Evolutionary conservation across 2,888 invertebrate species (phyloP).

Genomic region (Timandra comae): DNA sequence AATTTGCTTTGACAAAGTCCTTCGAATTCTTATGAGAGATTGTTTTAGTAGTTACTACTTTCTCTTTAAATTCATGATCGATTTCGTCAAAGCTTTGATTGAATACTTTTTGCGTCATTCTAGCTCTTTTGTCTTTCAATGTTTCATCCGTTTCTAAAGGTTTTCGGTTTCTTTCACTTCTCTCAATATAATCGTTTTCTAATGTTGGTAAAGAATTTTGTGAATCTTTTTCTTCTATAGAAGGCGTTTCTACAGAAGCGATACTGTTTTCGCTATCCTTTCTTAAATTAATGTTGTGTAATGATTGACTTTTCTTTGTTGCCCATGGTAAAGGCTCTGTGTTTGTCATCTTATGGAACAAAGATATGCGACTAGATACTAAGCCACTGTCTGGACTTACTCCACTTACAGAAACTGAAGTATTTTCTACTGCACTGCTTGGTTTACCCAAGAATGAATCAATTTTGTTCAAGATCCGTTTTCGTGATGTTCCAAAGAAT

Average conservation of each 20-base stretch:
- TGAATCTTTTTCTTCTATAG: constrained; percentile 12
- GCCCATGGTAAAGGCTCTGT: constrained; percentile 47
- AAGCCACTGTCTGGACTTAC: constrained; percentile 56
- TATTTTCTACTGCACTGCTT: constrained; percentile 30
- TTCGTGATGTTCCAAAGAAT: constrained; percentile 68
- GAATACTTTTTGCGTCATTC: constrained; percentile 29
- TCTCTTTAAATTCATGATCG: constrained; percentile 12
- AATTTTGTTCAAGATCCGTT: constrained; percentile 65
- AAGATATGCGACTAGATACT: constrained; percentile 67
- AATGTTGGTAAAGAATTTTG: constrained; percentile 6
- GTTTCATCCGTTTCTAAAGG: constrained; percentile 10
- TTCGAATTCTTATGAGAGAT: constrained; percentile 25
- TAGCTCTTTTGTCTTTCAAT: constrained; percentile 42
- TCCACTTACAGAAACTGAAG: constrained; percentile 30
- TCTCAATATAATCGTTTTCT: too few relatives aligned
- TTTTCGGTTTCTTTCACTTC: too few relatives aligned
- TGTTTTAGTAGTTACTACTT: constrained; percentile 16
- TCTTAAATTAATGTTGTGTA: constrained; percentile 45
- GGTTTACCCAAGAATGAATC: constrained; percentile 62
- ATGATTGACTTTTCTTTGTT: constrained; percentile 46
- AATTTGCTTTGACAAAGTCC: constrained; percentile 26
- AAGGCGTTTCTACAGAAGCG: constrained; percentile 5
- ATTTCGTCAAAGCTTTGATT: constrained; percentile 41
- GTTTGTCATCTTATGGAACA: constrained; percentile 61
- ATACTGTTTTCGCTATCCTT: constrained; percentile 30